Percentiles rank a stretch among this genome's conserved stretches.
These are phyloP conservation scores for Bruchidius siliquastri DNA, from an alignment of 2,888 invertebrate genomes.

Conservation along the genomic window DNA sequence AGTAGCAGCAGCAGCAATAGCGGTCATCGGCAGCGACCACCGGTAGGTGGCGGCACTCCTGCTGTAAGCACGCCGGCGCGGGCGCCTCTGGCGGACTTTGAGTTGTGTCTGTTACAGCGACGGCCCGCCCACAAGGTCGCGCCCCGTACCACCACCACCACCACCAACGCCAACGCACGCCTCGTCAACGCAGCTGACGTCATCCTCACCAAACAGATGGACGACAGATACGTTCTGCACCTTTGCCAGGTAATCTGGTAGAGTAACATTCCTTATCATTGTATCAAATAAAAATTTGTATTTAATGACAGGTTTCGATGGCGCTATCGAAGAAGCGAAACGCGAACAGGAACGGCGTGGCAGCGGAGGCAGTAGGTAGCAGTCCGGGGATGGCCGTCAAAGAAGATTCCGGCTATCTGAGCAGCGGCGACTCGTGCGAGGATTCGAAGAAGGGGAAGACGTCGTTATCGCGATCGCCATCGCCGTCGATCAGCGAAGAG, in stretches of 20 bases:
- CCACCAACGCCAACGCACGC: constrained; percentile 26
- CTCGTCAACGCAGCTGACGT: constrained; percentile 27
- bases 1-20: constrained; percentile 5
- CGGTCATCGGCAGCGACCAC: background rate
- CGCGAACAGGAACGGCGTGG: constrained; percentile 27
- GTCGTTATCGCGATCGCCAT: no score
- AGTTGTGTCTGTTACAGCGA: constrained; percentile 24
- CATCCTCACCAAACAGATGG: constrained; percentile 34
- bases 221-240: constrained; percentile 39
- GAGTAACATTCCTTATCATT: no score
- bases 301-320: background rate
- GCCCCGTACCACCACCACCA: constrained; percentile 16
- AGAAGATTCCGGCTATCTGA: constrained; percentile 80
- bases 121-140: background rate
- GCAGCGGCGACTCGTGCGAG: constrained; percentile 50
- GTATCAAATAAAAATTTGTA: no score
- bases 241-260: constrained; percentile 3
- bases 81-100: constrained; percentile 26
- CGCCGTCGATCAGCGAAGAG: constrained; percentile 51
- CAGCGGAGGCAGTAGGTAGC: constrained; percentile 24
- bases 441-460: no score
- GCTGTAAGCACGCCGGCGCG: constrained; percentile 20
- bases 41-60: background rate
- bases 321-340: constrained; percentile 12
- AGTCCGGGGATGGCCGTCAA: no score